Conservation (phyloP, 2,797 vertebrate genomes). For the Phyllotis vaccarum region DNA sequence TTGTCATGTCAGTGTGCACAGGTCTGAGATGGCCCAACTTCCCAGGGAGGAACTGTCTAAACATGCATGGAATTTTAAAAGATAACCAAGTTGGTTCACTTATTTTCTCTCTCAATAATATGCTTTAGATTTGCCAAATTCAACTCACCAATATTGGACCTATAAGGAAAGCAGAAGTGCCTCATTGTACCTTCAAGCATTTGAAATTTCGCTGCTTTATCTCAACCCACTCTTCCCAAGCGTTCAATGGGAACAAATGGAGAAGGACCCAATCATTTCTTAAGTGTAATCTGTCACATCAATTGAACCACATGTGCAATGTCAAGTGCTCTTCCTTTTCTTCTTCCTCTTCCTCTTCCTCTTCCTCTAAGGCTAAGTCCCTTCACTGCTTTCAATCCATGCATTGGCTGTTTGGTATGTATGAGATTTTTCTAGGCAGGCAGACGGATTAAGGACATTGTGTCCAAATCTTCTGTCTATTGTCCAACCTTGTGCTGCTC, state of each 20-base stretch:
- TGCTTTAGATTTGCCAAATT: neutral
- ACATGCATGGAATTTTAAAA: neutral
- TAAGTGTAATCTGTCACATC: neutral
- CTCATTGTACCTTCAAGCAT: conserved; percentile 1
- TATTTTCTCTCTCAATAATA: neutral
- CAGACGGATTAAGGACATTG: neutral
- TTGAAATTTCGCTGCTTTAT: neutral
- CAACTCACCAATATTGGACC: conserved; percentile 2
- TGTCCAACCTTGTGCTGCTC: neutral
- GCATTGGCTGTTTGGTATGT: neutral
- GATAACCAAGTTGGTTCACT: neutral
- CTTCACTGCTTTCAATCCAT: rapidly evolving
- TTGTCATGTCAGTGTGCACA: neutral
- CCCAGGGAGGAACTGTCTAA: neutral
- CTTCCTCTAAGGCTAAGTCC: neutral
- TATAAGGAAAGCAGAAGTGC: neutral
- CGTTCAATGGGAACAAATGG: neutral
- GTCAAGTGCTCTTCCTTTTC: too few species aligned
- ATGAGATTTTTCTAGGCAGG: neutral
- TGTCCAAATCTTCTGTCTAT: neutral
- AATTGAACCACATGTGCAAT: neutral
- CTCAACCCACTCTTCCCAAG: neutral
- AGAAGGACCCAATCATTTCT: neutral
- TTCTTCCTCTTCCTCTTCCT: too few species aligned
- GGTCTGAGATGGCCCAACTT: neutral